Percentiles rank a stretch among this genome's conserved stretches.
These are phyloP conservation scores for Callocephalon fimbriatum DNA, from an alignment of 2,113 vertebrate genomes.

Conservation along the genomic window DNA sequence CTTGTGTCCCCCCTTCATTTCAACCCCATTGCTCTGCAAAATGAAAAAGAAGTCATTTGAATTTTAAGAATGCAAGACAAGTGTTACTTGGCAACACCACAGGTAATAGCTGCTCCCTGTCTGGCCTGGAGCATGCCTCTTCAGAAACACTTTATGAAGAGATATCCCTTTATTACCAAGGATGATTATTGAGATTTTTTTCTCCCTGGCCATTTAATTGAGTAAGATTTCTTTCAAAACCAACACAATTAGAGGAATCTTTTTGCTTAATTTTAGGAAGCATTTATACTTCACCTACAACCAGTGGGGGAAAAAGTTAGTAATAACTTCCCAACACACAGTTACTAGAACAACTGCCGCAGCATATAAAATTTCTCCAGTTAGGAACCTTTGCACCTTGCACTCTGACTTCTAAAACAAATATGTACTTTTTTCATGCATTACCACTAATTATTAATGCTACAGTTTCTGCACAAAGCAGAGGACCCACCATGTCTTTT, in stretches of 20 bases:
- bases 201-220: not conserved
- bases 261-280: not conserved
- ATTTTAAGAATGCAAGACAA: constrained; percentile 14
- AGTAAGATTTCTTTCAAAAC: not conserved
- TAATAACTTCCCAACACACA: not conserved
- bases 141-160: constrained; percentile 1
- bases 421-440: not conserved
- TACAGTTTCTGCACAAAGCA: not conserved
- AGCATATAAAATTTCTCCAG: not conserved
- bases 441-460: not conserved
- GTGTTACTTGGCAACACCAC: constrained; percentile 51
- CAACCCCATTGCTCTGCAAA: not conserved
- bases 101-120: not conserved
- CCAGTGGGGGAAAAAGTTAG: not conserved
- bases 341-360: not conserved
- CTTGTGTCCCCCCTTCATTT: not conserved
- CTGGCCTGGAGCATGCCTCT: not conserved
- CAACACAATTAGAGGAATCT: not conserved
- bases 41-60: not conserved
- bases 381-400: not conserved
- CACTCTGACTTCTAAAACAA: not conserved
- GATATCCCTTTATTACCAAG: not conserved
- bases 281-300: not conserved
- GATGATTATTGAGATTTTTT: not conserved
- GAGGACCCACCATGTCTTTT: not conserved